Evolutionary conservation across 1,140 invertebrate species (phyloP), one percentile per base, ranked within the genome.

Genomic region (Temnothorax curvispinosus): DNA sequence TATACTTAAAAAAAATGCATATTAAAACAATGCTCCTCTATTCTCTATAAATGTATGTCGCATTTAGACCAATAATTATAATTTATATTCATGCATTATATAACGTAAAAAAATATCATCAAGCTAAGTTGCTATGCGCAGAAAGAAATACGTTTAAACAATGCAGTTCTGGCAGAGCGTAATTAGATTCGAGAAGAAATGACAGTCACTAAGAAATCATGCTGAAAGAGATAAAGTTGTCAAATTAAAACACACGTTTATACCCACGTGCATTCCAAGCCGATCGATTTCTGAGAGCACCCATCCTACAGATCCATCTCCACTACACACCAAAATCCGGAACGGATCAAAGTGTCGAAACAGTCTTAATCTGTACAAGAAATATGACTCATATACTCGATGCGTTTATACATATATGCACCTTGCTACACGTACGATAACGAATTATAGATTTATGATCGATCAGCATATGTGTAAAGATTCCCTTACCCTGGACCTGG

Each of bases 301-400:
- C 98, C 98, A 99, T 76, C 98, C 98, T 41, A 99, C 98, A 15
- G 98, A 99, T 38, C 98, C 98, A 94, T 99, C 98, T 3, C 98
- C 98, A 85, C 98, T 98, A 96, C 98, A 99, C 15, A 99, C 98
- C 54, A 99, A 95, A 90, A 99, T 98, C 84, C 98, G 97, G 93
- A 99, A 98, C 77, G 98, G 98, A 93, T 99, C 98, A 93, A 99
- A 99, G 94, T 98, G 98, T 88, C 98, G 96, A 96, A 99, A 99
- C 56, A 99, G 96, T 64, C 97, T 96, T 87, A 99, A 96, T 64
- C 97, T 97, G 94, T 90, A 92, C 90, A 64, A 80, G 85, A 93
- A 77, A 52, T 15, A 60, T 44, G 13, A 60, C 35, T 58, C 21
- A 13, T 74, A 75, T 58, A 27, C 35, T 74, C 2, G 13, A 35